Evolutionary conservation across 2,888 invertebrate genomes (phyloP).

Genomic region (Hylaea fasciaria): DNA sequence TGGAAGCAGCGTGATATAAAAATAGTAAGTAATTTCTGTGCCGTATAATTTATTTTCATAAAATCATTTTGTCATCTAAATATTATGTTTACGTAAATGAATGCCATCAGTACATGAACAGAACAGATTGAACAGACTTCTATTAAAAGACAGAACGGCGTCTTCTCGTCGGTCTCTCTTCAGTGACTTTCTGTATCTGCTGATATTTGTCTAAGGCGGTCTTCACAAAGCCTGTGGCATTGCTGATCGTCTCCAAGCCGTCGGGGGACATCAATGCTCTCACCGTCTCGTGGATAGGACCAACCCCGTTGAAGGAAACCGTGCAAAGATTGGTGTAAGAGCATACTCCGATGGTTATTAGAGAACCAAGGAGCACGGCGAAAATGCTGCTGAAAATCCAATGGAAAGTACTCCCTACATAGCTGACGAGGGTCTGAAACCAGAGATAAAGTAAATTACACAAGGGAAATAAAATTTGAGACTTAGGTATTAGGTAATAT

Average conservation of each 20-base stretch:
- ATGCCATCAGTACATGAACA: no score
- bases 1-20: no score
- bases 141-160: constrained; percentile 55
- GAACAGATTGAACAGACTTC: no score
- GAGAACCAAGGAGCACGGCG: constrained; percentile 80
- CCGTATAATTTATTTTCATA: no score
- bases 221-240: constrained; percentile 85
- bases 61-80: no score
- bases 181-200: constrained; percentile 69
- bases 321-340: constrained; percentile 86
- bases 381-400: constrained; percentile 74
- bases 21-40: no score
- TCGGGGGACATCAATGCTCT: constrained; percentile 85
- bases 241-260: constrained; percentile 84
- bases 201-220: constrained; percentile 87
- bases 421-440: constrained; percentile 72
- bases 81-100: no score
- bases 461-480: no score
- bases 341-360: constrained; percentile 81
- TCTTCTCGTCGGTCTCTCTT: constrained; percentile 49
- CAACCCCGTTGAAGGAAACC: constrained; percentile 85
- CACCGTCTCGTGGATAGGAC: constrained; percentile 85
- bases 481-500: no score
- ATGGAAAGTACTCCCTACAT: constrained; percentile 65
- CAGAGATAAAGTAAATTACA: constrained; percentile 7